Evolutionary conservation across 2,888 invertebrate genomes (phyloP), one percentile per base, ranked within the genome.

Genomic region (Andricus quercusramuli): DNA sequence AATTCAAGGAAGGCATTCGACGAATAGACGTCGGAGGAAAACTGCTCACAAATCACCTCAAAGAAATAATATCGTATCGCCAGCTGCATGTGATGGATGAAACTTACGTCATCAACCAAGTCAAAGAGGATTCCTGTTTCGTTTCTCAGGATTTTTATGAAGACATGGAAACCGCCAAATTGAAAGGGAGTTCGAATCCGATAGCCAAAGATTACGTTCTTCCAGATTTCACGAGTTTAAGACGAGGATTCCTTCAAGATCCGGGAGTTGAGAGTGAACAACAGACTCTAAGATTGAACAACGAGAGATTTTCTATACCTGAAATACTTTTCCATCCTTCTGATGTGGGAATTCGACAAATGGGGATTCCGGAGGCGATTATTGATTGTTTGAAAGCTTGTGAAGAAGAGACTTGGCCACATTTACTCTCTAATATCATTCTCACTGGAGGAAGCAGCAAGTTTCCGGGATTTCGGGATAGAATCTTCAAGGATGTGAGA

Each of bases 71-170:
- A 86, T 99, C 99, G 0, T 99, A 99, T 92, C 94, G 97, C 65
- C 99, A 99, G 91, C 93, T 99, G 67, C 98, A 99, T 94, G 99
- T 99, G 0, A 98, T 99, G 98, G 99, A 99, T 91, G 99, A 99
- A 93, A 98, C 99, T 0, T 98, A 97, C 93, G 98, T 99, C 0
- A 98, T 99, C 70, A 99, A 99, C 93, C 99, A 99, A 93, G 97
- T 97, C 0, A 99, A 99, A 93, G 99, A 99, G 93, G 99, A 99
- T 91, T 96, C 97, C 0, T 99, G 99, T 91, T 99, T 96, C 93
- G 98, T 99, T 0, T 96, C 99, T 0, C 94, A 95, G 85, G 94
- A 99, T 90, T 98, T 98, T 89, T 95, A 95, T 88, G 93, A 93
- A 29, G 98, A 99, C 87, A 96, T 98, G 95, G 94, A 94, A 80